A percentile compares a stretch with the other conserved stretches of the same genome.
These are phyloP conservation scores for Lycorma delicatula DNA, from an alignment of 1,140 invertebrate species.

Conservation along the genomic window DNA sequence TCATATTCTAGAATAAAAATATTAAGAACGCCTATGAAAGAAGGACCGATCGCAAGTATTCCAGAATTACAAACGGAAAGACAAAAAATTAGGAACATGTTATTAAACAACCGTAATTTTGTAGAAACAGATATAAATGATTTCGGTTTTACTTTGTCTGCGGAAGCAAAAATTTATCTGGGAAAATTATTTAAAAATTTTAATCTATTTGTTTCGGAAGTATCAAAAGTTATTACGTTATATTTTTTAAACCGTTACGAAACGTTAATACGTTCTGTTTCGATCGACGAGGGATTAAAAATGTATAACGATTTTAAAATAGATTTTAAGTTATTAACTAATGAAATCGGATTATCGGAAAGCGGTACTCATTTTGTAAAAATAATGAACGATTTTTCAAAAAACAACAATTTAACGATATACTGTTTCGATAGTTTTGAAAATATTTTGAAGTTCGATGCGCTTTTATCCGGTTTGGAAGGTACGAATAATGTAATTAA, in stretches of 20 bases:
- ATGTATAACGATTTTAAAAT: too few species aligned
- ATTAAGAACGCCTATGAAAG: background rate
- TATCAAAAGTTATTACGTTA: background rate
- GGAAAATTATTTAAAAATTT: background rate
- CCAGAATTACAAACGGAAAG: background rate
- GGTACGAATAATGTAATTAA: too few species aligned
- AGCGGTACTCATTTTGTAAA: too few species aligned
- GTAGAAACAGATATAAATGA: background rate
- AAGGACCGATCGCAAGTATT: background rate
- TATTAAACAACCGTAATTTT: background rate
- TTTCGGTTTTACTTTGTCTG: background rate
- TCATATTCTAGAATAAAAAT: background rate
- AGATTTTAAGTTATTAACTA: too few species aligned
- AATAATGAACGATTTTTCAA: too few species aligned
- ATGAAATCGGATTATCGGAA: too few species aligned
- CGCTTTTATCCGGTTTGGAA: too few species aligned
- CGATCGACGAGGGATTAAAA: too few species aligned
- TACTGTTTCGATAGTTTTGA: too few species aligned
- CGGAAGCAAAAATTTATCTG: background rate
- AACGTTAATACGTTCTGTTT: background rate
- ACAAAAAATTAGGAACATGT: background rate
- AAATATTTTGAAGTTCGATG: too few species aligned
- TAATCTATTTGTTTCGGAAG: background rate
- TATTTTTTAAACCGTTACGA: background rate
- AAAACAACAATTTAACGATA: too few species aligned